Evolutionary conservation across 2,888 invertebrate species (phyloP), one percentile per base, ranked within the genome.

Genomic region (Loripinus fragilis): DNA sequence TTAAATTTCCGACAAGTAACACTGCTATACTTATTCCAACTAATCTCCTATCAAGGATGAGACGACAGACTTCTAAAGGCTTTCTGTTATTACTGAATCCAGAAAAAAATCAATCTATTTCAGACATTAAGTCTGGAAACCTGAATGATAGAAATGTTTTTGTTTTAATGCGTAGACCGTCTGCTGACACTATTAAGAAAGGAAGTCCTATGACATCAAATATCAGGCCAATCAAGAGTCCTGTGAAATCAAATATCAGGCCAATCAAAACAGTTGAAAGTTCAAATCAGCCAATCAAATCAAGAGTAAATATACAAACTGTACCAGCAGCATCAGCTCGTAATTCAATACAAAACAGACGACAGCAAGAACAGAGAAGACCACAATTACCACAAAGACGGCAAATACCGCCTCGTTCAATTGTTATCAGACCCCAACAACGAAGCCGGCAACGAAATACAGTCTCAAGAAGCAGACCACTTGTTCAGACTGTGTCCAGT

Each of bases 11-110:
- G 10, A 60, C 30, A 30, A 20, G 28, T 20, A 60, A 60, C 20
- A 60, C 60, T 33, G 60, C 60, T 33, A 60, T 60, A 33, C 17
- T 28, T 20, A 60, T 60, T 10, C 60, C 60, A 30, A 60, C 60
- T 10, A 33, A 12, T 33, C 60, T 60, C 33, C 15, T 60, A 17
- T 60, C 60, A 60, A 60, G 60, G 28, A 60, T 60, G 2, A 10
- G 60, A 2, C 20, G 60, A 17, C 60, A 60, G 60, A 60, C 60
- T 28, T 33, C 60, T 12, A 30, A 12, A 60, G 60, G 60, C 1
- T 60, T 60, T 60, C 33, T 60, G 2, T 30, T 60, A 33, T 17
- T 60, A 7, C 10, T 60, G 33, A 23, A 52, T 52, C 25, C 52
- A 23, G 28, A 28, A 7, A 60, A 33, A 7, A 60, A 60, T 20